Conservation (phyloP, 2,113 vertebrate species). For the Megaptera novaeangliae region DNA sequence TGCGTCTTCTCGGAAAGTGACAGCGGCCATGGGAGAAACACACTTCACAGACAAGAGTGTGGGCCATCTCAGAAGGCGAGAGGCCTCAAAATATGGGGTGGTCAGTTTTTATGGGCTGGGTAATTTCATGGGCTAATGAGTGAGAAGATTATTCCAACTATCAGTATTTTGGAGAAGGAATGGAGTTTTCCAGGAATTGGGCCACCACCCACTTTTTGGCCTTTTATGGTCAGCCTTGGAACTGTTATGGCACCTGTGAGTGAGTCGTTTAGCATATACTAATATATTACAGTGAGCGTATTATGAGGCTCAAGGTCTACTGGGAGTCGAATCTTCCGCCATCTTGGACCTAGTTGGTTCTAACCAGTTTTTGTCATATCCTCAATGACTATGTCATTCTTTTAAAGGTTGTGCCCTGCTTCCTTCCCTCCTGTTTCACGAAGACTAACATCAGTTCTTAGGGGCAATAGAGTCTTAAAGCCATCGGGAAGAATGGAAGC, state of each 20-base stretch:
- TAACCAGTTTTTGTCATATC: neutral
- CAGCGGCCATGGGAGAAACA: no score
- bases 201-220: neutral
- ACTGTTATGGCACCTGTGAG: neutral
- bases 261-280: neutral
- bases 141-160: neutral
- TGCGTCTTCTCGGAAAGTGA: neutral
- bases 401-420: neutral
- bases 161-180: neutral
- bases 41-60: neutral
- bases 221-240: neutral
- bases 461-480: neutral
- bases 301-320: neutral
- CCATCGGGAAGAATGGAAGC: neutral
- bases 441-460: neutral
- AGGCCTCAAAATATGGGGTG: fast-evolving
- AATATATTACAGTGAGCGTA: neutral
- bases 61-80: neutral
- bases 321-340: neutral
- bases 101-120: neutral
- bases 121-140: neutral
- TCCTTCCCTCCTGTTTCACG: neutral
- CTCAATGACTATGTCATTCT: neutral
- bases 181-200: neutral
- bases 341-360: neutral